These are phyloP conservation scores for Nycticorax nycticorax DNA, from an alignment of 2,113 vertebrate genomes.

Conservation along the genomic window DNA sequence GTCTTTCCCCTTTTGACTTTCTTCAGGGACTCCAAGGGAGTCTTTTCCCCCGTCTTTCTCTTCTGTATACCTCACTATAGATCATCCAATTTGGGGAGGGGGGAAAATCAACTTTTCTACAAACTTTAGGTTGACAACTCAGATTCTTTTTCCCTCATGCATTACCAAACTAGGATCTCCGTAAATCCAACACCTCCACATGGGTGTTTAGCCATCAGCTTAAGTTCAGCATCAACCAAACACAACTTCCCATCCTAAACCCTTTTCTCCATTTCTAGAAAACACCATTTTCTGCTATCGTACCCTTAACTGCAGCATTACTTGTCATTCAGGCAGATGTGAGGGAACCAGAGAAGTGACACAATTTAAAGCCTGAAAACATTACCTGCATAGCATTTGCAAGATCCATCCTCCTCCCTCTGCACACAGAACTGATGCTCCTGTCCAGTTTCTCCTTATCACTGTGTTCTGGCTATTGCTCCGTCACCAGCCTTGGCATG, in stretches of 20 bases:
- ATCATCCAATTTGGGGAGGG: background rate
- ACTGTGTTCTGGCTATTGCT: background rate
- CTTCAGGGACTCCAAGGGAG: background rate
- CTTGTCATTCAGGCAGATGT: background rate
- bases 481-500: background rate
- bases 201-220: background rate
- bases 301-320: background rate
- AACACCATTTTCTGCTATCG: background rate
- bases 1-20: background rate
- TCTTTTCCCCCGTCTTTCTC: background rate
- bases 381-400: background rate
- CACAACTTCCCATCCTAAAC: background rate
- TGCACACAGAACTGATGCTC: background rate
- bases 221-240: background rate
- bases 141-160: accelerated
- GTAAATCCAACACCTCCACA: background rate
- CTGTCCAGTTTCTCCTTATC: background rate
- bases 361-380: background rate
- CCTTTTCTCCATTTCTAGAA: background rate
- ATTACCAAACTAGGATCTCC: background rate
- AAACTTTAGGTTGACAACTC: background rate
- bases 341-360: background rate
- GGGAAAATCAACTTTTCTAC: background rate
- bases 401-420: background rate
- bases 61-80: background rate